Conservation (phyloP, 2,113 vertebrate genomes). For the Apeltes quadracus region DNA sequence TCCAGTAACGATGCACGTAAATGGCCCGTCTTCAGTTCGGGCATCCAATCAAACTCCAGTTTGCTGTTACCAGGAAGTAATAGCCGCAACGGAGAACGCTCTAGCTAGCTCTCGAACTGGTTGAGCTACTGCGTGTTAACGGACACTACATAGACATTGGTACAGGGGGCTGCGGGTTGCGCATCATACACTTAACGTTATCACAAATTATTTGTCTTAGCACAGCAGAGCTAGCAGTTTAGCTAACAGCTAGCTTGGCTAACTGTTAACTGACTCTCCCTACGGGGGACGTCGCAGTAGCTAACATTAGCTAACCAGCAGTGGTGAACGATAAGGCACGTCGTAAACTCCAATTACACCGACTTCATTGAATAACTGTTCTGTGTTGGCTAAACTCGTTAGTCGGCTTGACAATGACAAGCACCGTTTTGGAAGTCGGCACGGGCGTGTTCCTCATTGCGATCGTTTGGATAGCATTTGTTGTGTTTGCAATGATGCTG, state of each 20-base stretch:
- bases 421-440: conserved; percentile 80
- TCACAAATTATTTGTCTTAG: not conserved
- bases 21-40: conserved; percentile 32
- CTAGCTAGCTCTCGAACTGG: too few species aligned
- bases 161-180: accelerated
- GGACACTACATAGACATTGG: not conserved
- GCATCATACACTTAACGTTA: not conserved
- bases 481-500: conserved; percentile 75
- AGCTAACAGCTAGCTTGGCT: not conserved
- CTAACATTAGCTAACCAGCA: not conserved
- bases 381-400: not conserved
- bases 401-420: conserved; percentile 70
- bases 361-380: accelerated
- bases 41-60: conserved; percentile 42
- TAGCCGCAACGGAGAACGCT: not conserved
- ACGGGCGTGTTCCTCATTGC: conserved; percentile 83
- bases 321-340: not conserved
- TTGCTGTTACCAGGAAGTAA: conserved; percentile 69
- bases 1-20: conserved; percentile 43
- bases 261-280: not conserved
- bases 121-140: not conserved
- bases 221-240: not conserved
- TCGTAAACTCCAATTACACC: accelerated
- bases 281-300: not conserved
- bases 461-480: conserved; percentile 82